Conservation (phyloP, 2,888 invertebrate genomes). For the Caenorhabditis drosophilae region DNA sequence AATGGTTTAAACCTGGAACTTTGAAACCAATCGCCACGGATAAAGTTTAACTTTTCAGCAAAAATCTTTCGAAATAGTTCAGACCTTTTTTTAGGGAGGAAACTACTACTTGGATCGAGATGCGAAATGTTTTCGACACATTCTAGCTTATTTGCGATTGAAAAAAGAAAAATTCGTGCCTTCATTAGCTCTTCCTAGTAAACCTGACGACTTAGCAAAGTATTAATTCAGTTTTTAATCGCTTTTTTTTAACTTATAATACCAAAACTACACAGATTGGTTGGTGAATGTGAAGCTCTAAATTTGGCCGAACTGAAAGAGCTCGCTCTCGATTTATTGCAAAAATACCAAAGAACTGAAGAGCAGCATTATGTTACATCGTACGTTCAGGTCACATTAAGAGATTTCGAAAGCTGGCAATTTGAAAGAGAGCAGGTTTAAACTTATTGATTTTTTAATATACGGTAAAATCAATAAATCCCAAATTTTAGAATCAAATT, state of each 20-base stretch:
- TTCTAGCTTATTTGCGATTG: slow-evolving; percentile 93
- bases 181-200: slow-evolving; percentile 66
- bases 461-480: background rate
- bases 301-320: slow-evolving; percentile 67
- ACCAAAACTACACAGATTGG: slow-evolving; percentile 43
- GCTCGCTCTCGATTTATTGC: slow-evolving; percentile 63
- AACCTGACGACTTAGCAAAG: slow-evolving; percentile 69
- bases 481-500: slow-evolving; percentile 48
- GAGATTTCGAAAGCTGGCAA: slow-evolving; percentile 67
- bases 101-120: slow-evolving; percentile 97
- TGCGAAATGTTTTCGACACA: slow-evolving; percentile 95
- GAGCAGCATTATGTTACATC: slow-evolving; percentile 67
- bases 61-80: too few relatives aligned
- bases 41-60: slow-evolving; percentile 49
- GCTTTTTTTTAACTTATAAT: background rate
- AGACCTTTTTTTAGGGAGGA: slow-evolving; percentile 52
- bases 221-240: slow-evolving; percentile 11
- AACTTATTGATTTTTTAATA: too few relatives aligned
- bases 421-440: slow-evolving; percentile 66
- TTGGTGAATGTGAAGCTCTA: slow-evolving; percentile 67
- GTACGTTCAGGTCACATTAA: slow-evolving; percentile 62
- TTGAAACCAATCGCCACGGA: slow-evolving; percentile 62
- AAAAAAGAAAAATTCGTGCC: slow-evolving; percentile 74
- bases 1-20: slow-evolving; percentile 64
- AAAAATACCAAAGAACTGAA: slow-evolving; percentile 66